Base-by-base conservation (phyloP, 2,113 vertebrate species). In the Junco hyemalis region DNA sequence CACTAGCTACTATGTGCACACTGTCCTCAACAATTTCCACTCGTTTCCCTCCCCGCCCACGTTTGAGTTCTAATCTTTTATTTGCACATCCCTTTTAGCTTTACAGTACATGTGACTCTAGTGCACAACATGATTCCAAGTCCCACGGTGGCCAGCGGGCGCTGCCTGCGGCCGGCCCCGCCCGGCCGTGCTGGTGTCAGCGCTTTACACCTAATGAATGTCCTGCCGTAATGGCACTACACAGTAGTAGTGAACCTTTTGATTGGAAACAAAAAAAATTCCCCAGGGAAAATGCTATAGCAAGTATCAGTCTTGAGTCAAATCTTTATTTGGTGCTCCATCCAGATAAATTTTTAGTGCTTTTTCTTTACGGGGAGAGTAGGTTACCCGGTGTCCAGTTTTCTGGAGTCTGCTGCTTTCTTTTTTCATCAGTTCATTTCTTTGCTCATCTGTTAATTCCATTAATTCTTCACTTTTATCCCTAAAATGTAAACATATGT, bases 331-430 rank as follows among this genome's bases (percentile, higher is more conserved):
- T 86, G 99, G 99, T 66, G 99, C 99, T 86, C 99, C 99, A 48
- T 99, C 99, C 97, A 99, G 97, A 97, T 99, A 99, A 97, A 99
- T 99, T 98, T 99, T 99, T 88, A 99, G 99, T 96, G 99, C 99
- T 96, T 99, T 99, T 97, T 99, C 99, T 96, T 99, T 99, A 91
- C 99, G 99, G 36, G 99, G 99, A 15, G 99, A 99, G 98, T 99
- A 99, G 77, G 99, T 99, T 96, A 99, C 98, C 12, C 99, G 99
- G 92, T 99, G 99, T 93, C 99, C 99, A 2, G 99, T 99, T 96
- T 99, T 99, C 90, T 99, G 98, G 95, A 99, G 98, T 26, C 99
- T 98, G 96, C 99, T 99, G 98, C 99, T 99, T 97, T 99, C 99
- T 92, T 99, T 99, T 98, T 99, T 99, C 99, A 99, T 99, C 83